Conservation (phyloP, 2,888 invertebrate species). For the Saturnia japonica region DNA sequence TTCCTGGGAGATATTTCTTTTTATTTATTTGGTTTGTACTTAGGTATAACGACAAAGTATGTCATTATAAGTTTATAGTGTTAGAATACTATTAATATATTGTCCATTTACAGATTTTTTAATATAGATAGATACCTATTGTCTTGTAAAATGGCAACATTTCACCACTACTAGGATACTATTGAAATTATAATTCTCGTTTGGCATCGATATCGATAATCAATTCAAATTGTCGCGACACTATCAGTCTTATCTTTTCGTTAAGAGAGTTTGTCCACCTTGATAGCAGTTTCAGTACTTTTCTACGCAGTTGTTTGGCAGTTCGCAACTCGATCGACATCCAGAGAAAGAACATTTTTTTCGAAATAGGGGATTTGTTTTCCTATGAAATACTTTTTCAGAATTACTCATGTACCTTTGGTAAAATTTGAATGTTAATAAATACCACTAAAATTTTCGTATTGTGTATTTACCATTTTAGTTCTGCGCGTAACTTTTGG, state of each 20-base stretch:
- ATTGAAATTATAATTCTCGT: background rate
- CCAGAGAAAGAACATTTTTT: background rate
- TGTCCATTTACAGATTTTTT: no score
- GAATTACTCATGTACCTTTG: no score
- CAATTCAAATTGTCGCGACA: conserved; percentile 30
- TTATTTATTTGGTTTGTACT: no score
- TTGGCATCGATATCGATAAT: conserved; percentile 24
- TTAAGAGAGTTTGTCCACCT: conserved; percentile 66
- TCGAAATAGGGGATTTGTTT: background rate
- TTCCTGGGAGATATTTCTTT: no score
- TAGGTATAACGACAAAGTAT: no score
- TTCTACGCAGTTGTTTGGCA: conserved; percentile 27
- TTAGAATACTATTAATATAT: no score
- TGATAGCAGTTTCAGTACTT: conserved; percentile 61
- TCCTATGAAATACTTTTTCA: background rate
- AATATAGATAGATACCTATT: no score
- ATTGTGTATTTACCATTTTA: no score
- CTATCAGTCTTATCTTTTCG: conserved; percentile 46
- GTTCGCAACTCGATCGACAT: conserved; percentile 32
- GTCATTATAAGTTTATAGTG: no score
- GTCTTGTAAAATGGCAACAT: background rate
- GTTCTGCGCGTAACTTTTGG: no score
- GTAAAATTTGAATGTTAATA: no score
- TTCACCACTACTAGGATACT: background rate
- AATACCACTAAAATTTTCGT: no score